Percentiles rank a stretch among this genome's conserved stretches.
Conservation (phyloP, 1,140 invertebrate species). For the Philopotamus ludificatus region DNA sequence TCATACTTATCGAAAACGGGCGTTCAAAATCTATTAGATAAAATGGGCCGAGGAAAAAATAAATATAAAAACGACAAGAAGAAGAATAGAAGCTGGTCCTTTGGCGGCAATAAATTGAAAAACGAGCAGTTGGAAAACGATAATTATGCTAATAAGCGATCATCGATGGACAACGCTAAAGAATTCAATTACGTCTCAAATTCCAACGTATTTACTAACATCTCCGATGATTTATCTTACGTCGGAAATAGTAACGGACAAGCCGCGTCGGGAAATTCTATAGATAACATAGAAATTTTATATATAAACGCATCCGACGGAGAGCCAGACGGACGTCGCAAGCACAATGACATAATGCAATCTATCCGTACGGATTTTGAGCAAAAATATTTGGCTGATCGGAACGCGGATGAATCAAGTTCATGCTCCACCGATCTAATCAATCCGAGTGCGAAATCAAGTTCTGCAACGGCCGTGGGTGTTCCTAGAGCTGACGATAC, state of each 20-base stretch:
- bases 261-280: no score
- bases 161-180: not conserved
- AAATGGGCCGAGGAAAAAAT: constrained; percentile 32
- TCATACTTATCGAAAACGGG: constrained; percentile 32
- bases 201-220: constrained; percentile 11
- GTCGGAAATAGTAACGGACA: no score
- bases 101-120: constrained; percentile 25
- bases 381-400: no score
- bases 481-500: not conserved
- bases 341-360: no score
- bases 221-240: constrained; percentile 1
- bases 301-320: no score
- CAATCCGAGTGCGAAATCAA: not conserved
- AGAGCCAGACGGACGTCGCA: no score
- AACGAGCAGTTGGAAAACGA: not conserved
- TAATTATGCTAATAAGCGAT: constrained; percentile 4
- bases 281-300: no score
- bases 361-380: no score
- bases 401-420: constrained; percentile 11
- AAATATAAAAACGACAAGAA: constrained; percentile 25
- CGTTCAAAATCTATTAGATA: constrained; percentile 36
- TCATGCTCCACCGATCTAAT: constrained; percentile 8
- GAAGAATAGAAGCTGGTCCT: constrained; percentile 36
- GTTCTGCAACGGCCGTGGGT: constrained; percentile 1
- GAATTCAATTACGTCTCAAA: constrained; percentile 9